Evolutionary conservation across 2,888 invertebrate genomes (phyloP), one percentile per base, ranked within the genome.

Genomic region (Toxonevra muliebris): DNA sequence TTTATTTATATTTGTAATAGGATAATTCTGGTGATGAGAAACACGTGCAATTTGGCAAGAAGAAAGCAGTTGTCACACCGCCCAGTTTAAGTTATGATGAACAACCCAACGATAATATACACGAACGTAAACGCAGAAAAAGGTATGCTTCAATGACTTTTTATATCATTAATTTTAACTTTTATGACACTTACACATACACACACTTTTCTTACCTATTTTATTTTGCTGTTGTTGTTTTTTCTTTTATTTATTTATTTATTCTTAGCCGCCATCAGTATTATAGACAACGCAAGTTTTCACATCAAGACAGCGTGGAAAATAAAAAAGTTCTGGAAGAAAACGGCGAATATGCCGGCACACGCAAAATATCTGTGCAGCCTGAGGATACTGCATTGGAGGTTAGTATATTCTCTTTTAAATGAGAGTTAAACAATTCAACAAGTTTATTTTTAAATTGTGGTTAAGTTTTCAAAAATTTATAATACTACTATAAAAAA

Each of bases 371-470:
- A 74, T 91, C 91, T 75, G 88, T 90, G 61, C 91, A 90, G 79
- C 90, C 92, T 52, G 92, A 92, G 76, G 95, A 95, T 83, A 91
- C 93, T 73, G 89, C 90, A 41, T 87, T 95, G 70, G 89, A 90
- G 71, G 93, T 85, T 79, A 74, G 69, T 68, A 19, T 52, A 13
- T 19, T 54, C 7, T 17, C 4, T 8, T 7, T 12, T 13, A 30
- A 30, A 2, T 4, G 30, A 4, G 30, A 4, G 2, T 30, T 7
- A 30, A 30, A 2, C 30, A 2, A 30, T 30, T 30, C 7, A 30
- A 30, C 30, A 7, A 30, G 7, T 30, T 30, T 30, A 2, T 7
- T 4, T 30, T 30, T 30, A 30, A 30, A 4, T 30, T 30, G 30
- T 4, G 30, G 30, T 30, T 7, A 30, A 30, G 30, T 30, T 2